These are phyloP conservation scores for Platyscapa corneri DNA, from an alignment of 1,140 invertebrate genomes.

Conservation along the genomic window DNA sequence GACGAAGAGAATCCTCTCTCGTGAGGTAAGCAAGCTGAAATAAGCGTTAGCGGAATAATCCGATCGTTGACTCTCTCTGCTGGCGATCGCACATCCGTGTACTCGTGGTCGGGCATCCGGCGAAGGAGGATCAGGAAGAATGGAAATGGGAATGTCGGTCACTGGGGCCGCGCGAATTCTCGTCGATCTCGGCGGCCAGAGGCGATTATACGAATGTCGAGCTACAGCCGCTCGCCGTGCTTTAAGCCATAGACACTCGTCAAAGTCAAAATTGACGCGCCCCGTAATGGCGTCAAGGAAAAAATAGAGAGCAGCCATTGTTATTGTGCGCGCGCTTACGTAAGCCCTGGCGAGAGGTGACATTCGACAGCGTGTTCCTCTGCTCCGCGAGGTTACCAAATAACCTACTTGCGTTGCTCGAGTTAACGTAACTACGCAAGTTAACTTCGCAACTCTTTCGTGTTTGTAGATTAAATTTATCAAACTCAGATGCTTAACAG, in stretches of 20 bases:
- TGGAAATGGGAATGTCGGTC: constrained; percentile 70
- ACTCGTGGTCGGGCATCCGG: constrained; percentile 52
- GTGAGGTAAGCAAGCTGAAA: constrained; percentile 20
- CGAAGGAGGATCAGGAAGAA: constrained; percentile 61
- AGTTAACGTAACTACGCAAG: background rate
- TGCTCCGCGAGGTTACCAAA: background rate
- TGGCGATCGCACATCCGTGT: constrained; percentile 42
- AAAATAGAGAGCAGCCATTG: background rate
- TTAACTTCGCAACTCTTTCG: background rate
- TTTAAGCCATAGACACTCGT: background rate
- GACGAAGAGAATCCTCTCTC: background rate
- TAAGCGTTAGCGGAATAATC: constrained; percentile 44
- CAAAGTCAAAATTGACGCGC: background rate
- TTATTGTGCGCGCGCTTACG: background rate
- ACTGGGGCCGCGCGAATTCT: constrained; percentile 65
- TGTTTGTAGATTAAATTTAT: background rate
- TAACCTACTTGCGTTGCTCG: background rate
- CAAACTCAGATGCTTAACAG: too few species aligned
- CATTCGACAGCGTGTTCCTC: background rate
- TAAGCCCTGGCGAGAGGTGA: background rate
- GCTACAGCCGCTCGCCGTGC: background rate
- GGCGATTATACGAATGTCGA: background rate
- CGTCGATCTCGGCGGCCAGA: constrained; percentile 53
- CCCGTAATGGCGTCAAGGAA: background rate
- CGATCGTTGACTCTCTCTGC: constrained; percentile 53